Evolutionary conservation across 2,888 invertebrate species (phyloP), one percentile per base, ranked within the genome.

Genomic region (Mechanitis mazaeus): DNA sequence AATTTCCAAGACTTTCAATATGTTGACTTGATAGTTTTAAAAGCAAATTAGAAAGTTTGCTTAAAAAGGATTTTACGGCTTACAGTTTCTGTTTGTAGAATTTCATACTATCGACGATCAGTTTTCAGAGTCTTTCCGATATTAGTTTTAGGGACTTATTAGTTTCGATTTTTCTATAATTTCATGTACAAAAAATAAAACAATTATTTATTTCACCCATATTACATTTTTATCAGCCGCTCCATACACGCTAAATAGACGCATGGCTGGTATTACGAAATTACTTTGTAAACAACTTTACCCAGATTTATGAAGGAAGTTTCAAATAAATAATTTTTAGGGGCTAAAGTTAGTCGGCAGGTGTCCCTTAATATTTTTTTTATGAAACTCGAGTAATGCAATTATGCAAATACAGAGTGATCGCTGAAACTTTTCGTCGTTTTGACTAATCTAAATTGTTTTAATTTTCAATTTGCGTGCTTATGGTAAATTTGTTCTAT

Each of bases 271-370:
- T 72, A 76, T 70, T 66, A 71, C 75, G 75, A 85, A 83, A 88
- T 88, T 84, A 87, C 89, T 87, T 87, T 72, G 84, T 87, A 88
- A 88, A 87, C 87, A 88, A 89, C 83, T 89, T 87, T 81, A 80
- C 76, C 77, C 74, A 87, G 88, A 89, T 89, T 89, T 90, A 90
- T 88, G 89, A 83, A 83, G 77, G 80, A 89, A 88, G 80, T 89
- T 88, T 74, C 78, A 81, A 77, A 84, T 84, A 86, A 85, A 87
- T 85, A 85, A 80, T 85, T 87, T 87, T 89, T 85, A 82, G 79
- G 81, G 81, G 84, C 83, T 82, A 83, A 89, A 87, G 83, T 87
- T 87, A 80, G 74, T 74, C 71, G 72, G 75, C 88, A 89, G 88
- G 88, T 88, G 89, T 89, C 88, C 79, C 77, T 80, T 85, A 83